Percentiles rank a stretch among this genome's conserved stretches.
phyloP scores from a whole-genome alignment of 2,797 vertebrate genomes.

The Syngnathus rostellatus region DNA sequence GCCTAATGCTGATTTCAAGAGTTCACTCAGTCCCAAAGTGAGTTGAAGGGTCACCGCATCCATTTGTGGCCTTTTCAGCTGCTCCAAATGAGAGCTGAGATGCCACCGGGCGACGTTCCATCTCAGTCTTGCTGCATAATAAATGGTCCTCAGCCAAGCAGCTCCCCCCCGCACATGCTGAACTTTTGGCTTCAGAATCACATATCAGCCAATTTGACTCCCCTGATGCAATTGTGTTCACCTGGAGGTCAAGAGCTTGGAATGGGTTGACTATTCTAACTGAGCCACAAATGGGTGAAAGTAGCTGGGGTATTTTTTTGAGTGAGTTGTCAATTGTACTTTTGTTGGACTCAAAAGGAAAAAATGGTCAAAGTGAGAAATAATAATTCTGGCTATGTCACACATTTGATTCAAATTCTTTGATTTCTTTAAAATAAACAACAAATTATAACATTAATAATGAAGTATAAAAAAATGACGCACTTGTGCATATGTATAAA shows the following conservation, averaged over 20 bases:
- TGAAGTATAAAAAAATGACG: constrained; percentile 3
- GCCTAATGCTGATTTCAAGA: constrained; percentile 35
- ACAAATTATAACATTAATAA: too few species aligned
- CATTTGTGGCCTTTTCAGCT: constrained; percentile 41
- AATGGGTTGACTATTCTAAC: constrained; percentile 44
- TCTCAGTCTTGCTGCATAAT: constrained; percentile 42
- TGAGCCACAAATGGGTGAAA: constrained; percentile 45
- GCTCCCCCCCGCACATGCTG: constrained; percentile 31
- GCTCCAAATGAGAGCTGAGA: constrained; percentile 36
- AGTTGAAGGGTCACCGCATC: constrained; percentile 46
- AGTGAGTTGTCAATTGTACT: neutral
- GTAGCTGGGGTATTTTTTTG: constrained; percentile 11
- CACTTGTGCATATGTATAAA: neutral
- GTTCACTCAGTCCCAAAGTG: constrained; percentile 25
- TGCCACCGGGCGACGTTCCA: constrained; percentile 44
- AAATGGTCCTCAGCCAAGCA: constrained; percentile 35
- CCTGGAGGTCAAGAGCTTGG: constrained; percentile 46
- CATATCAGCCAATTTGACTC: constrained; percentile 46
- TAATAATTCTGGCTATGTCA: too few species aligned
- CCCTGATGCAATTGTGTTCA: constrained; percentile 16
- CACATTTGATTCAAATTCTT: too few species aligned
- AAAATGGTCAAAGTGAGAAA: neutral
- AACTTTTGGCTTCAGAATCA: constrained; percentile 47
- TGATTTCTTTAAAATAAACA: too few species aligned
- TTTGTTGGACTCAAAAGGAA: neutral